phyloP scores from a whole-genome alignment of 2,888 invertebrate genomes.

The Drosophila putrida region DNA sequence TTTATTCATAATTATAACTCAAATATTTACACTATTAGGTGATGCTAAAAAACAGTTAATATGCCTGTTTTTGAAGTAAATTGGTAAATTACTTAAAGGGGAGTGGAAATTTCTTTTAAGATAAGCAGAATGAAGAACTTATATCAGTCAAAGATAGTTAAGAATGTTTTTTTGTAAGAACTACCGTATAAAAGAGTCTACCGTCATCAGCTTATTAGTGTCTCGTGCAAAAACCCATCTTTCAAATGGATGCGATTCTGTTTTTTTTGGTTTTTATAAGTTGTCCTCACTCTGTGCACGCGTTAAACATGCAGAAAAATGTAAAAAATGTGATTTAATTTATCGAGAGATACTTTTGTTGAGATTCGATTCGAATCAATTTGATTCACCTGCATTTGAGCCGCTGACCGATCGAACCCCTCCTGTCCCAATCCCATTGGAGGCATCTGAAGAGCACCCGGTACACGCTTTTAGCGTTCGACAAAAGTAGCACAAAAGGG shows the following conservation, averaged over 20 bases:
- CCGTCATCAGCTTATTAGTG: background rate
- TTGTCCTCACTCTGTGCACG: conserved; percentile 64
- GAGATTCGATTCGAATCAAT: conserved; percentile 9
- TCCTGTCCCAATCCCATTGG: background rate
- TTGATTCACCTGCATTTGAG: conserved; percentile 50
- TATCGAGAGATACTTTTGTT: conserved; percentile 62
- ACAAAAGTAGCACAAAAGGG: conserved; percentile 48
- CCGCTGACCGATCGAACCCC: background rate
- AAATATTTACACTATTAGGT: no score
- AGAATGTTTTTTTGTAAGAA: background rate
- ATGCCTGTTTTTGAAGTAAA: no score
- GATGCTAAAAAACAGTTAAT: no score
- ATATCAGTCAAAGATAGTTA: background rate
- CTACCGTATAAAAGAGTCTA: background rate
- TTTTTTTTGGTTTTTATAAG: conserved; percentile 1
- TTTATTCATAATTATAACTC: no score
- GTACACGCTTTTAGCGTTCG: conserved; percentile 61
- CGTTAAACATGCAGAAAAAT: conserved; percentile 73
- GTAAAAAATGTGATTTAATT: conserved; percentile 74
- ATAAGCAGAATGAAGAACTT: background rate
- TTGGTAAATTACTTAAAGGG: no score
- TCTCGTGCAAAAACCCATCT: background rate
- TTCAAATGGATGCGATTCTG: background rate
- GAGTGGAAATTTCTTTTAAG: background rate
- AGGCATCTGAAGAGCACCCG: background rate